A percentile compares a stretch with the other conserved stretches of the same genome.
Conservation (phyloP, 2,113 vertebrate species). For the Shinisaurus crocodilurus region DNA sequence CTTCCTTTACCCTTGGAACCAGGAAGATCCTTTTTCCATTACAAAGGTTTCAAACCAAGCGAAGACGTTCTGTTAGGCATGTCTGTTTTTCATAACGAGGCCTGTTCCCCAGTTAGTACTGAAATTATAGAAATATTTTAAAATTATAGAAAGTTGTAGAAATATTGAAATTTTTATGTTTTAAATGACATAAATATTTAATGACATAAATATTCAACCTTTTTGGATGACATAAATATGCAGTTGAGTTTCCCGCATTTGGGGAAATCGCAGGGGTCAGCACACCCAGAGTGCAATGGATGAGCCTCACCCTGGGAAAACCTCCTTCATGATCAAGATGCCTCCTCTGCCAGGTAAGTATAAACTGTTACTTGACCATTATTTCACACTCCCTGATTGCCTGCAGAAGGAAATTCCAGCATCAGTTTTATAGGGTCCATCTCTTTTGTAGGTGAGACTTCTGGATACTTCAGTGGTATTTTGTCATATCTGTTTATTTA, state of each 20-base stretch:
- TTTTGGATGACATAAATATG: neutral
- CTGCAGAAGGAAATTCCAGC: neutral
- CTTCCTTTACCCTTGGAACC: neutral
- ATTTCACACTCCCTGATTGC: neutral
- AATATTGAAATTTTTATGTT: neutral
- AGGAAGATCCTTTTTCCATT: neutral
- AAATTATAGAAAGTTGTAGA: neutral
- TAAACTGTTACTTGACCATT: neutral
- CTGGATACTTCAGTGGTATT: neutral
- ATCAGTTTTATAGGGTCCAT: neutral
- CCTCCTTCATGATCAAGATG: too few relatives aligned
- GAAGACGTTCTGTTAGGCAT: neutral
- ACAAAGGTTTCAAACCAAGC: neutral
- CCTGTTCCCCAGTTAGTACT: neutral
- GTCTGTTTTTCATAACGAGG: neutral
- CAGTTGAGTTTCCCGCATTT: too few relatives aligned
- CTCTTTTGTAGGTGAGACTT: neutral
- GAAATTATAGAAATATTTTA: neutral
- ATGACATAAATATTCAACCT: too few relatives aligned
- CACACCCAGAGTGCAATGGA: too few relatives aligned
- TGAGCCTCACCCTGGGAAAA: too few relatives aligned
- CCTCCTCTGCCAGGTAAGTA: too few relatives aligned
- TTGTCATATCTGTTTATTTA: too few relatives aligned
- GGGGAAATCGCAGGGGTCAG: too few relatives aligned
- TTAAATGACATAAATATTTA: too few relatives aligned